A percentile compares a stretch with the other conserved stretches of the same genome.
Evolutionary conservation across 1,140 invertebrate species (phyloP).

Genomic region (Condylostylus longicornis): DNA sequence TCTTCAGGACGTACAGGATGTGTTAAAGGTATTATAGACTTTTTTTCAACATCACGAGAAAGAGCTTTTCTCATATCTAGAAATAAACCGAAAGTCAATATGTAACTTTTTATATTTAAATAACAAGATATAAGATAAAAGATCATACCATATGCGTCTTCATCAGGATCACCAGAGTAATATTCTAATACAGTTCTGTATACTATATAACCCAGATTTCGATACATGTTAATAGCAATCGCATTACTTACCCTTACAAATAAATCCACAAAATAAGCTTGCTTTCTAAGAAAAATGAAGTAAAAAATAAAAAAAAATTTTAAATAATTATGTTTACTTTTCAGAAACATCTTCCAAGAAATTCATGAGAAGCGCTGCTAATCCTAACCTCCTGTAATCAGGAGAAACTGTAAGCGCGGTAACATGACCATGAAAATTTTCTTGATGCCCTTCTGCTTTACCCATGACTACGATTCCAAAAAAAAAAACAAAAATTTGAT

Average conservation of each 20-base stretch:
- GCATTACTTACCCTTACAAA: slow-evolving; percentile 96
- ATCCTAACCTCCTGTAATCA: slow-evolving; percentile 75
- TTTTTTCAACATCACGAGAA: slow-evolving; percentile 79
- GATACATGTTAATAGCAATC: slow-evolving; percentile 96
- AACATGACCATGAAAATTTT: slow-evolving; percentile 98
- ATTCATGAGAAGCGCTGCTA: slow-evolving; percentile 90
- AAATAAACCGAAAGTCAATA: slow-evolving; percentile 29
- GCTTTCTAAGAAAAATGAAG: slow-evolving; percentile 49
- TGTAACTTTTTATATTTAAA: neutral
- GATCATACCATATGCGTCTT: slow-evolving; percentile 89
- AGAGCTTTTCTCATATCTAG: slow-evolving; percentile 97
- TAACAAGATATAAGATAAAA: neutral
- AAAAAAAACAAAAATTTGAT: neutral
- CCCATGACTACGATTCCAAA: slow-evolving; percentile 78
- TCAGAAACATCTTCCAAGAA: slow-evolving; percentile 91
- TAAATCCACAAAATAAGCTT: slow-evolving; percentile 95
- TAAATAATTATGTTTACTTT: slow-evolving; percentile 48
- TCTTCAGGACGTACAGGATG: slow-evolving; percentile 93
- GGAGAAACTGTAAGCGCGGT: slow-evolving; percentile 94
- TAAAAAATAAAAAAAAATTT: slow-evolving; percentile 5
- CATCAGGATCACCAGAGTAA: slow-evolving; percentile 92
- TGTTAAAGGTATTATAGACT: slow-evolving; percentile 81
- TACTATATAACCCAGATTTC: slow-evolving; percentile 89
- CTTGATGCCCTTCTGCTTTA: slow-evolving; percentile 87
- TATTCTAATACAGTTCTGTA: slow-evolving; percentile 94